Percentiles rank a stretch among this genome's conserved stretches.
phyloP scores from a whole-genome alignment of 2,797 vertebrate species.

The Enteromius thamalakanensis region DNA sequence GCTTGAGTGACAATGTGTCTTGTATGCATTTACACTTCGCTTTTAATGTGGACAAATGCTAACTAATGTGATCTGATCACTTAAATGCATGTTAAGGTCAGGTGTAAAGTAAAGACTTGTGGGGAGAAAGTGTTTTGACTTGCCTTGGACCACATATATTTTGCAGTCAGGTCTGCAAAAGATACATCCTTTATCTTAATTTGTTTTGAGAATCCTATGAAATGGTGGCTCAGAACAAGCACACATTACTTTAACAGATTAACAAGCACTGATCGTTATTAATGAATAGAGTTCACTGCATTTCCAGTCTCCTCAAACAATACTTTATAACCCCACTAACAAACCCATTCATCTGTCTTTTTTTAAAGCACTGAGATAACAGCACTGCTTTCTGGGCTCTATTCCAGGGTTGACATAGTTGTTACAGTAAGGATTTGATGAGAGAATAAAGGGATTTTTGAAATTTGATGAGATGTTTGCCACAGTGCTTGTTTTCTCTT shows the following conservation, averaged over 20 bases:
- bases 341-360: conserved; percentile 9
- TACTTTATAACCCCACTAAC: conserved; percentile 18
- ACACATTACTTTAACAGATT: neutral
- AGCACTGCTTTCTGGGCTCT: conserved; percentile 30
- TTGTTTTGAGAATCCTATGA: neutral
- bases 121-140: neutral
- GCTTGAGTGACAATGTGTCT: neutral
- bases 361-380: conserved; percentile 30
- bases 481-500: conserved; percentile 22
- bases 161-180: neutral
- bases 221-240: neutral
- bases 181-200: neutral
- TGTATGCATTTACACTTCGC: neutral
- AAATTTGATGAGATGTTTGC: conserved; percentile 27
- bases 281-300: neutral
- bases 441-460: conserved; percentile 35
- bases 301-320: conserved; percentile 18
- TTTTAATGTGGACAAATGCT: neutral
- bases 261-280: neutral
- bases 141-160: neutral
- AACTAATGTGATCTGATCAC: neutral
- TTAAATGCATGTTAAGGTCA: neutral
- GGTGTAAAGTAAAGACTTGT: neutral
- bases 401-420: conserved; percentile 39
- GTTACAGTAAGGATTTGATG: conserved; percentile 22